These are phyloP conservation scores for Rhizomys pruinosus DNA, from an alignment of 2,113 vertebrate genomes.

Conservation along the genomic window DNA sequence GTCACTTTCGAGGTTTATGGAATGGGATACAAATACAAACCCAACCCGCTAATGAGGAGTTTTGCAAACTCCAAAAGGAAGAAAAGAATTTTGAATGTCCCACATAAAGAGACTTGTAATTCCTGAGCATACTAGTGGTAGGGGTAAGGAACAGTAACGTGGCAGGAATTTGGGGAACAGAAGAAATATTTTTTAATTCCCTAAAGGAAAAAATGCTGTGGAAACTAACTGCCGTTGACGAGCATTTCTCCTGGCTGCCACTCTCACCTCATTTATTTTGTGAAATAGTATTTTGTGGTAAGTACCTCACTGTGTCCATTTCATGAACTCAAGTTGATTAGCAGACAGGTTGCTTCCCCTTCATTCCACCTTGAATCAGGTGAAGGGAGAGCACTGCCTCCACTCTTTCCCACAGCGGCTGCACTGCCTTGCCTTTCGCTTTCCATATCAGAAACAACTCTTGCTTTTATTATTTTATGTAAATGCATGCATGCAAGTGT, in stretches of 20 bases:
- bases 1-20: neutral
- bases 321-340: neutral
- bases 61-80: neutral
- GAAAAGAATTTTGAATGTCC: neutral
- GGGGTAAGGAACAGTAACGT: neutral
- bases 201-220: neutral
- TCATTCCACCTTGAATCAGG: neutral
- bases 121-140: neutral
- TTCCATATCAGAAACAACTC: no score
- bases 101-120: neutral
- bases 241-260: neutral
- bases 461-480: no score
- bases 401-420: neutral
- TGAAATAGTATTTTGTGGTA: neutral
- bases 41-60: neutral
- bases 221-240: neutral
- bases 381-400: neutral
- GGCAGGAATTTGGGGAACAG: neutral
- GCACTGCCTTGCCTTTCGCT: neutral
- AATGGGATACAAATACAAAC: neutral
- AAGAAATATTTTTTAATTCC: neutral
- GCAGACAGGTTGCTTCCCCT: neutral
- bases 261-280: neutral
- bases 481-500: no score
- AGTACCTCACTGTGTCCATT: neutral